phyloP scores from a whole-genome alignment of 92 coral and sea anemone species.

The Phenganax stokvisi region DNA sequence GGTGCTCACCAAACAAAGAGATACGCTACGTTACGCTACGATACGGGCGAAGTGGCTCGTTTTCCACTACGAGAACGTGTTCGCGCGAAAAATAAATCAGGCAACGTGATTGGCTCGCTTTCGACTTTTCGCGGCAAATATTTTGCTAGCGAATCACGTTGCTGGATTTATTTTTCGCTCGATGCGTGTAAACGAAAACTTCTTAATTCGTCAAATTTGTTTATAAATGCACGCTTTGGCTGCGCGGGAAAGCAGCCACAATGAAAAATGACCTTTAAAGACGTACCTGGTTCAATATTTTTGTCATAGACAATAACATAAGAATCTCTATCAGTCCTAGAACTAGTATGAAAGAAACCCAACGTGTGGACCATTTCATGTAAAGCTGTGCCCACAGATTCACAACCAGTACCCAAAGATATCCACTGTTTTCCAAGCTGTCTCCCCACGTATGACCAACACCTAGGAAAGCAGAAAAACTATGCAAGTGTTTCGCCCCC shows the following conservation, averaged over 20 bases:
- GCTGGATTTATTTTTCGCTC: too few relatives aligned
- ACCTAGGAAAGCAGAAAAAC: slow-evolving; percentile 38
- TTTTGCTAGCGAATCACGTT: too few relatives aligned
- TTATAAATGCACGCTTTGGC: neutral
- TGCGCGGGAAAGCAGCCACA: neutral
- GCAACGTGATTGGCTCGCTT: too few relatives aligned
- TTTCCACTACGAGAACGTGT: too few relatives aligned
- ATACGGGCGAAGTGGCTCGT: too few relatives aligned
- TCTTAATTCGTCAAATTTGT: too few relatives aligned
- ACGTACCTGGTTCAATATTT: slow-evolving; percentile 61
- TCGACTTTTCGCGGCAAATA: too few relatives aligned
- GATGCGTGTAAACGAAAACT: too few relatives aligned
- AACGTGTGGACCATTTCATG: slow-evolving; percentile 82
- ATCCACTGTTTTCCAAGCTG: slow-evolving; percentile 55
- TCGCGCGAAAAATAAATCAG: too few relatives aligned
- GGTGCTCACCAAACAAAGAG: too few relatives aligned
- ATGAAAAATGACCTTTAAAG: neutral
- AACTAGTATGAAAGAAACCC: slow-evolving; percentile 96
- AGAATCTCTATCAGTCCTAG: slow-evolving; percentile 82
- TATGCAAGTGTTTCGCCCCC: too few relatives aligned
- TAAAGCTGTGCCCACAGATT: slow-evolving; percentile 49
- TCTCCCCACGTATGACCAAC: slow-evolving; percentile 80
- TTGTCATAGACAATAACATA: slow-evolving; percentile 60
- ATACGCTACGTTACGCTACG: too few relatives aligned
- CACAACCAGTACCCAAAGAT: slow-evolving; percentile 73